Evolutionary conservation across 2,113 vertebrate genomes (phyloP), one percentile per base, ranked within the genome.

Genomic region (Axis porcinus): DNA sequence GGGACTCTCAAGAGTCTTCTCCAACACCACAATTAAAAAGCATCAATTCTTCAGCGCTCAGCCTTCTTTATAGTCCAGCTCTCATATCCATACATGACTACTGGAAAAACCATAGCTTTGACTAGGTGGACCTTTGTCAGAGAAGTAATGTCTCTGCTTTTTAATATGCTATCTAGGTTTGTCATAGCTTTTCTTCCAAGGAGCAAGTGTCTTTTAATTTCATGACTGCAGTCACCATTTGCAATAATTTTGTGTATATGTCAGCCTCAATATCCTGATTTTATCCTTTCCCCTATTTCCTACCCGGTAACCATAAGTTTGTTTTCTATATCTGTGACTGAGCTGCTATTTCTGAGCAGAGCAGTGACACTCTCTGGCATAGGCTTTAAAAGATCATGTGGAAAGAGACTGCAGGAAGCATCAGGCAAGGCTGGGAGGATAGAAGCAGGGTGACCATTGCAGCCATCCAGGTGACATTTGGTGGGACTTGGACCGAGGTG

Each of bases 401-500:
- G 10, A n/a, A 27, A n/a, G 50, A 55, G 62, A 47, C 2, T 1
- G 10, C 0, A 10, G 21, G 47, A 54, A 64, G 27, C 78, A 12
- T 17, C 23, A 23, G 36, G 3, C 0, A 10, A 54, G 28, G 45
- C 14, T 0, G 2, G 70, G 23, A 54, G 28, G 52, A 25, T 0
- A 1, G 70, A 55, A 36, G 30, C 30, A 47, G 47, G 43, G 19
- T 10, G 50, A 30, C 7, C 10, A 0, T 19, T 19, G 4, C 15
- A 43, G 43, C 1, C 10, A 40, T 23, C 14, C 40, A 8, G 54
- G 50, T 52, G 67, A 60, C 30, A 27, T 25, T 4, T 16, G 3
- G 5, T 2, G 17, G 16, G 74, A 10, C 3, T 6, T 21, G 16
- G 27, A 14, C 23, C 8, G 7, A 33, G 7, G 7, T 21, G n/a